Base-by-base conservation (phyloP, 2,113 vertebrate species). In the Micromys minutus region DNA sequence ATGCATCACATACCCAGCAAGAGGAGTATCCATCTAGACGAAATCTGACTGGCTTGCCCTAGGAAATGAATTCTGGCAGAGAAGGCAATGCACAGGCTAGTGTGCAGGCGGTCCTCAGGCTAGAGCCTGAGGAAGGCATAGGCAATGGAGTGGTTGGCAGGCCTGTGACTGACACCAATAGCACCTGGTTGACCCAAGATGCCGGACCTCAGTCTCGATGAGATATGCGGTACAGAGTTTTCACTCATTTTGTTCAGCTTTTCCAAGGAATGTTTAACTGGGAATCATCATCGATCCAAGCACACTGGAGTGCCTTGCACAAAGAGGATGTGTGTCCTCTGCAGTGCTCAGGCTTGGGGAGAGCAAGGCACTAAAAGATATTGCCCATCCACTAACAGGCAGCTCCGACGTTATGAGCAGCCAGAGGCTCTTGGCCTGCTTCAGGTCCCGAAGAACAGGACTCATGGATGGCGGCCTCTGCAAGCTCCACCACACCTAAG, bases 171-270 rank as follows among this genome's bases (percentile, higher is more conserved):
- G 50, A 55, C 8, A 1, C 17, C 19, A 8, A 55, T 4, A 36
- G 17, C 1, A 36, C 47, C 16, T 55, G 8, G 8, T 9, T 22
- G 31, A 80, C 17, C 9, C 69, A 72, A n/a, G 1, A 22, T 42
- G 57, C 80, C 52, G 36, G 91, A 93, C 91, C 74, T 95, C 91
- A 95, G 74, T 52, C 52, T 7, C 11, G 11, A 93, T 57, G 81
- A 93, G 55, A 72, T 7, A 0, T 26, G 61, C 0, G 5, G 29
- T 15, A 5, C 3, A 12, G 42, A 8, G 31, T 57, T 81, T 59
- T 81, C 81, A 81, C 42, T 87, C 55, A 88, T 91, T 84, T 92
- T 89, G 71, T 72, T 93, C 72, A 87, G 91, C 45, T 84, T 83
- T 67, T 67, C 39, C 71, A 74, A 74, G 71, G 71, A 76, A 47